phyloP scores from a whole-genome alignment of 2,888 invertebrate genomes.

The Drosophila colorata region DNA sequence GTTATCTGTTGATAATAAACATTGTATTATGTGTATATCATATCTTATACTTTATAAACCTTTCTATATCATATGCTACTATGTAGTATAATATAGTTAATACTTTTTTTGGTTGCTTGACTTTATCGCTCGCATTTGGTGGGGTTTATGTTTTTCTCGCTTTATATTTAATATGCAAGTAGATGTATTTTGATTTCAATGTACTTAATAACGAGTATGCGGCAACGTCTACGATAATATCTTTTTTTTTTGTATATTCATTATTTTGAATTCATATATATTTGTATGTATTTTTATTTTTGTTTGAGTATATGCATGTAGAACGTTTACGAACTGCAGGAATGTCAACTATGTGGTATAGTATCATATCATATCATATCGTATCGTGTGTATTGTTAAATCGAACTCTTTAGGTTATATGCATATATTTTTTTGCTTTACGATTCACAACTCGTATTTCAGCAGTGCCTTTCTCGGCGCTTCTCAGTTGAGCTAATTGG shows the following conservation, averaged over 20 bases:
- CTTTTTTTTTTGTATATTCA: constrained; percentile 3
- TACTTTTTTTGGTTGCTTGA: constrained; percentile 57
- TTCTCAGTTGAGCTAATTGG: constrained; percentile 26
- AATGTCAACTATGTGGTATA: constrained; percentile 27
- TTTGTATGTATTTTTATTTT: neutral
- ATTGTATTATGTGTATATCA: constrained; percentile 18
- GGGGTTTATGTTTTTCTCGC: constrained; percentile 49
- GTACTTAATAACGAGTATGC: constrained; percentile 12
- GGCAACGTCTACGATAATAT: constrained; percentile 35
- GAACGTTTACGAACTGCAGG: constrained; percentile 27
- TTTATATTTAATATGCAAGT: constrained; percentile 31
- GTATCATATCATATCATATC: constrained; percentile 22
- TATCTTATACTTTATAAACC: constrained; percentile 18
- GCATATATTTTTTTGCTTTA: constrained; percentile 27
- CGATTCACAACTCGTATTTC: constrained; percentile 48
- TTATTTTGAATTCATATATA: neutral
- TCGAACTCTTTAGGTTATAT: constrained; percentile 39
- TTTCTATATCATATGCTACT: constrained; percentile 41
- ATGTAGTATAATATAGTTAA: constrained; percentile 52
- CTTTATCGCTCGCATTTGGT: constrained; percentile 64
- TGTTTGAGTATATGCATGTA: constrained; percentile 9
- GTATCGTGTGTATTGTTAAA: constrained; percentile 14
- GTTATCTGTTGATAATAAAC: constrained; percentile 18
- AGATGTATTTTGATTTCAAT: constrained; percentile 39
- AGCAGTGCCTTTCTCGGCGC: constrained; percentile 20